Percentiles rank a stretch among this genome's conserved stretches.
phyloP scores from a whole-genome alignment of 2,113 vertebrate species.

The Eptesicus fuscus region DNA sequence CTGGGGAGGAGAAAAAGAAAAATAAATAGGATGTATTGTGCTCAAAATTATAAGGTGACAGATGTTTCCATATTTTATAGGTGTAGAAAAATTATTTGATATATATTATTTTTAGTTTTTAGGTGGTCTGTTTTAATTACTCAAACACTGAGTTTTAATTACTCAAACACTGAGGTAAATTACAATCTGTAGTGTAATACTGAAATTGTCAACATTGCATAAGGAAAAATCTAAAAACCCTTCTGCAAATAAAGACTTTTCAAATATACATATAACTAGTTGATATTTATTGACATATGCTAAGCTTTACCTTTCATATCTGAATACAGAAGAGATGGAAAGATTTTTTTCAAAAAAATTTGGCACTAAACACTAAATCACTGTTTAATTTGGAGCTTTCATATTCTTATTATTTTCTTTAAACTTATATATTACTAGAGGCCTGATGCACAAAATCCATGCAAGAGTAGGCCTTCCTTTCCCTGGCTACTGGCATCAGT shows the following conservation, averaged over 20 bases:
- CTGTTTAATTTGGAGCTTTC: neutral
- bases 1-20: neutral
- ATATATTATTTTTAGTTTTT: neutral
- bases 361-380: neutral
- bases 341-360: neutral
- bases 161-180: neutral
- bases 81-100: neutral
- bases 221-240: neutral
- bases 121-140: neutral
- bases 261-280: neutral
- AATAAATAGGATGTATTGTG: neutral
- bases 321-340: neutral
- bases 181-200: neutral
- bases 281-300: neutral
- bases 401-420: neutral
- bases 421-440: neutral
- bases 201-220: neutral
- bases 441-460: too few species aligned
- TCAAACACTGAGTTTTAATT: neutral
- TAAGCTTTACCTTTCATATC: neutral
- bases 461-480: too few species aligned
- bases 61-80: neutral
- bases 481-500: rapidly evolving
- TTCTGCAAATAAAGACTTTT: neutral
- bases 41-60: neutral